Evolutionary conservation across 1,140 invertebrate genomes (phyloP).

Genomic region (Pseudomyrmex cubaensis): DNA sequence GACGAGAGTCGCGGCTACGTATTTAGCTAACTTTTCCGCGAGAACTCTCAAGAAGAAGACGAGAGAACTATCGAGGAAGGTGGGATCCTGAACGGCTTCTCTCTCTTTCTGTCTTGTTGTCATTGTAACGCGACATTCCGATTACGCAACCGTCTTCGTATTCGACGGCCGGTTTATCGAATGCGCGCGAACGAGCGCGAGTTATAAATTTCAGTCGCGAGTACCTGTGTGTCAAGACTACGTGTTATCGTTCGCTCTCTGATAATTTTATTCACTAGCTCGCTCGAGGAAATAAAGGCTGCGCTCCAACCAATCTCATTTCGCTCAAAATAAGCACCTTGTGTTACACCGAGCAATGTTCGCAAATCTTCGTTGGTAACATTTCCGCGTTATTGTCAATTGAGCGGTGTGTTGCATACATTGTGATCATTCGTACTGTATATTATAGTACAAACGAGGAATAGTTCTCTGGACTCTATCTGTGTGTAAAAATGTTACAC

Average conservation of each 20-base stretch:
- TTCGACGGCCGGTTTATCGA: slow-evolving; percentile 45
- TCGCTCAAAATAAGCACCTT: background rate
- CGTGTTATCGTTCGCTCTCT: slow-evolving; percentile 32
- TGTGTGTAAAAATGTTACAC: background rate
- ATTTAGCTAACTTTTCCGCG: slow-evolving; percentile 58
- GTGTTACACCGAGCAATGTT: too few species aligned
- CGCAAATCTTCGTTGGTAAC: too few species aligned
- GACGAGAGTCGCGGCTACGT: slow-evolving; percentile 53
- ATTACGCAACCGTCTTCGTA: slow-evolving; percentile 29
- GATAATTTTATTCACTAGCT: slow-evolving; percentile 37
- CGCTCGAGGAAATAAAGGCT: background rate
- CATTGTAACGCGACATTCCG: slow-evolving; percentile 60
- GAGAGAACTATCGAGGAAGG: slow-evolving; percentile 1
- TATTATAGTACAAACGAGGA: too few species aligned
- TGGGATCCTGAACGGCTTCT: slow-evolving; percentile 47
- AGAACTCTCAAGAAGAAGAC: slow-evolving; percentile 11
- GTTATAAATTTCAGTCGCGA: slow-evolving; percentile 44
- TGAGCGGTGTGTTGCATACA: background rate
- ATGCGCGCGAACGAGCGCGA: slow-evolving; percentile 13
- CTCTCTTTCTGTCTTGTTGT: slow-evolving; percentile 19
- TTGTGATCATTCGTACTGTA: background rate
- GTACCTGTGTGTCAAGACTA: slow-evolving; percentile 22
- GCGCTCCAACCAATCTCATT: slow-evolving; percentile 19
- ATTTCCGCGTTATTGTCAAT: background rate
- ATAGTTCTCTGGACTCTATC: background rate